phyloP scores from a whole-genome alignment of 2,797 vertebrate species.

The Pristis pectinata region DNA sequence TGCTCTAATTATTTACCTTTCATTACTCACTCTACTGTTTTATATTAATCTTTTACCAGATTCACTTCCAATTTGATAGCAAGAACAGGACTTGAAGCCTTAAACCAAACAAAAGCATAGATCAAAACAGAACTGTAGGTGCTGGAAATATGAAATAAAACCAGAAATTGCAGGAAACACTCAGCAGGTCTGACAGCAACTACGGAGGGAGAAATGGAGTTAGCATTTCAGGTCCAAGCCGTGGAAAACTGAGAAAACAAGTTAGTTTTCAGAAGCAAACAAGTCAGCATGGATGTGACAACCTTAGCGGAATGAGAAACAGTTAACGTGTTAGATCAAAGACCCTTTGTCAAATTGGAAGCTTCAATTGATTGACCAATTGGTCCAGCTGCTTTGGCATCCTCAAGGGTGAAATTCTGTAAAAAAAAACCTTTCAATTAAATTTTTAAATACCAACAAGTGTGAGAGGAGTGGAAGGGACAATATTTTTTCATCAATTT shows the following conservation, averaged over 20 bases:
- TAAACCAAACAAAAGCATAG: background rate
- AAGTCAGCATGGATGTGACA: no score
- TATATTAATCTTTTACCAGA: background rate
- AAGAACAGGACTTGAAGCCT: background rate
- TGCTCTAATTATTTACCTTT: background rate
- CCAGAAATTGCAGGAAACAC: no score
- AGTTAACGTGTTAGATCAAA: no score
- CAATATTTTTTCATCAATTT: background rate
- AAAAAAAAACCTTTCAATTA: background rate
- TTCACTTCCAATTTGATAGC: slow-evolving; percentile 1
- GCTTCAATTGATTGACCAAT: background rate
- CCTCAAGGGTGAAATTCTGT: background rate
- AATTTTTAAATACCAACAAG: background rate
- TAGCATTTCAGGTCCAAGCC: no score
- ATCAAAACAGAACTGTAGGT: no score
- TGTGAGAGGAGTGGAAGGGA: background rate
- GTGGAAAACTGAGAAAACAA: no score
- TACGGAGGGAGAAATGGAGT: no score
- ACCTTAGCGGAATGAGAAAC: no score
- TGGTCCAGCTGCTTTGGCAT: background rate
- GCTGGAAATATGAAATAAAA: no score
- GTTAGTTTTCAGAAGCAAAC: no score
- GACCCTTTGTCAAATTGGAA: background rate
- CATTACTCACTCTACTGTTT: background rate
- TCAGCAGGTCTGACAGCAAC: no score